These are phyloP conservation scores for Plusia festucae DNA, from an alignment of 2,888 invertebrate species.

Conservation along the genomic window DNA sequence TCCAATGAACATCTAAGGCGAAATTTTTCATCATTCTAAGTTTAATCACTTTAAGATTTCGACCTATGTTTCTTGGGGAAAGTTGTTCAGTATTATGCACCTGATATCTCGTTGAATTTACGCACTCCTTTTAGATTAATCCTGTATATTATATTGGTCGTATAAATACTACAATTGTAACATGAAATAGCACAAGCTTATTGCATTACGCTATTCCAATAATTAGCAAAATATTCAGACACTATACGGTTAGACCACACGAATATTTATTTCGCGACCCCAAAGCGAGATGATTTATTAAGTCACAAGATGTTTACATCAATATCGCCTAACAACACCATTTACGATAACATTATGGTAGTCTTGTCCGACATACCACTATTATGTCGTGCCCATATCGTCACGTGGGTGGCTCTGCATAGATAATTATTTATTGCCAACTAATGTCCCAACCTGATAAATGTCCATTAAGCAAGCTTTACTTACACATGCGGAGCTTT, in stretches of 20 bases:
- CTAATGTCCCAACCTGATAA: conserved; percentile 52
- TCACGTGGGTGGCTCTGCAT: conserved; percentile 43
- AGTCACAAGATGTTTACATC: background rate
- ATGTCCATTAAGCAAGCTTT: conserved; percentile 52
- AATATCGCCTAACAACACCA: background rate
- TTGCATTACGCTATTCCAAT: no score
- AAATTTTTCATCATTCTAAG: no score
- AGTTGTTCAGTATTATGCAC: no score
- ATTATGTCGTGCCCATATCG: conserved; percentile 23
- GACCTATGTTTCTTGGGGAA: no score
- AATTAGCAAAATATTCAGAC: background rate
- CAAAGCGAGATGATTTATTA: background rate
- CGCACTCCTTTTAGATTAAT: no score
- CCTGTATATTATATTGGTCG: no score
- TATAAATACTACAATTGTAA: no score
- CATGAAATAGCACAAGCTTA: no score
- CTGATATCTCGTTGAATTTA: no score
- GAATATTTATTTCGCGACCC: background rate
- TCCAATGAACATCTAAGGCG: no score
- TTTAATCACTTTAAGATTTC: no score
- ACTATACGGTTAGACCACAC: background rate
- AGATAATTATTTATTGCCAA: conserved; percentile 45
- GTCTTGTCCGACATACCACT: conserved; percentile 18
- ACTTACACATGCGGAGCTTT: conserved; percentile 37
- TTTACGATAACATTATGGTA: conserved; percentile 21